A percentile compares a stretch with the other conserved stretches of the same genome.
phyloP scores from a whole-genome alignment of 2,797 vertebrate species.

The Alosa sapidissima region DNA sequence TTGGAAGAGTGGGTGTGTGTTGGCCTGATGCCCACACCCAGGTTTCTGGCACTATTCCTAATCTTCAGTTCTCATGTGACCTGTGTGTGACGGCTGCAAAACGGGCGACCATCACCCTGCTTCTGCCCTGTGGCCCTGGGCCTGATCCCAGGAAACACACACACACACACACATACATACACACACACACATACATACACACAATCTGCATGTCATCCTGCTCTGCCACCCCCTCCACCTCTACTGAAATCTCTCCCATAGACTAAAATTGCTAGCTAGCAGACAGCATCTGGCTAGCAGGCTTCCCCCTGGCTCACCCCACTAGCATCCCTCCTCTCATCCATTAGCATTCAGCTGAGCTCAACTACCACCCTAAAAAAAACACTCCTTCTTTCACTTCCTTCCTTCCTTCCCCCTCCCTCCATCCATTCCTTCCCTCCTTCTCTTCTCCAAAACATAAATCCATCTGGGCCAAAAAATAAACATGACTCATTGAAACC shows the following conservation, averaged over 20 bases:
- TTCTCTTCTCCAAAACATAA: background rate
- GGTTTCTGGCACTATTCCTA: background rate
- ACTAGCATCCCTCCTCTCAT: background rate
- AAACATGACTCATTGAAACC: constrained; percentile 12
- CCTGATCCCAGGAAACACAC: background rate
- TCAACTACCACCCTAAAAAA: background rate
- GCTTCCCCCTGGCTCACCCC: background rate
- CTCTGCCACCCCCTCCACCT: background rate
- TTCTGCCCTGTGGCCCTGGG: background rate
- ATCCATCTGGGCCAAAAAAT: background rate
- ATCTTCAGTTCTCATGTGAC: constrained; percentile 1
- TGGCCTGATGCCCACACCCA: background rate
- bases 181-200: constrained; percentile 5
- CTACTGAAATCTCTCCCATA: background rate
- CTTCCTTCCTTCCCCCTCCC: background rate
- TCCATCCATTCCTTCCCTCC: background rate
- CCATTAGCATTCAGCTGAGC: background rate
- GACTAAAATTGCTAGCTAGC: background rate
- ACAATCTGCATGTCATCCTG: background rate
- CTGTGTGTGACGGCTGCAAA: background rate
- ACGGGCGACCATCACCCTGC: background rate
- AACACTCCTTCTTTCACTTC: background rate
- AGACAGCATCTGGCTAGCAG: constrained; percentile 2
- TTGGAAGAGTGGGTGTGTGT: background rate
- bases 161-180: too few species aligned